Conservation (phyloP, 2,797 vertebrate genomes). For the Salmo trutta region DNA sequence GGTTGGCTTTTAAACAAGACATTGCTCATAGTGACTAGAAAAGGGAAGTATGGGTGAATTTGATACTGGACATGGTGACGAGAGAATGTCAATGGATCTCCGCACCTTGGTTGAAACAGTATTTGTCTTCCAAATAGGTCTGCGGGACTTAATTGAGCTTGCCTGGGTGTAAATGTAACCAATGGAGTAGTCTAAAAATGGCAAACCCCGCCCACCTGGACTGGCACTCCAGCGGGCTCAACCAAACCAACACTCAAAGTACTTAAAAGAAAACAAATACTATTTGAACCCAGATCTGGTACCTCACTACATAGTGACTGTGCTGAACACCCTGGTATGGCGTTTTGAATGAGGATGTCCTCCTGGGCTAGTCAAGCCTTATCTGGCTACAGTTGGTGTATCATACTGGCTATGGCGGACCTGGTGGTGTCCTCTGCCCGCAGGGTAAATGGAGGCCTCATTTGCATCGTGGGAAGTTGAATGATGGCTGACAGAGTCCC, state of each 20-base stretch:
- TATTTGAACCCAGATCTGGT: not conserved
- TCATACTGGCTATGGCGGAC: not conserved
- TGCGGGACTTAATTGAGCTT: not conserved
- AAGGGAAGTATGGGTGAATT: not conserved
- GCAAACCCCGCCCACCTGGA: too few relatives aligned
- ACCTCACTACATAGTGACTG: not conserved
- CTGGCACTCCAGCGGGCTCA: too few relatives aligned
- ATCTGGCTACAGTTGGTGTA: slow-evolving; percentile 2
- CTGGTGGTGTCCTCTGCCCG: not conserved
- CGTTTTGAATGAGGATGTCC: not conserved
- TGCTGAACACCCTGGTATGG: too few relatives aligned
- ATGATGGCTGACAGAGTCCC: not conserved
- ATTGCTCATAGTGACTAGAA: not conserved
- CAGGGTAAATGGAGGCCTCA: not conserved
- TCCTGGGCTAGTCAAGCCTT: slow-evolving; percentile 1
- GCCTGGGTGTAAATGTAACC: not conserved
- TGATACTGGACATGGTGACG: not conserved
- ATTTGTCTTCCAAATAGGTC: not conserved
- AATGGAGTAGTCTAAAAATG: too few relatives aligned
- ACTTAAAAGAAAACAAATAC: too few relatives aligned
- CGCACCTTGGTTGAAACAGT: not conserved
- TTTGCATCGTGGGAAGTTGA: slow-evolving; percentile 6
- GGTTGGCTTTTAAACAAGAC: not conserved
- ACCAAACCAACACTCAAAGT: too few relatives aligned
- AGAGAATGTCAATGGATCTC: not conserved